These are phyloP conservation scores for Schlechtendalia chinensis DNA, from an alignment of 1,140 invertebrate genomes.

Conservation along the genomic window DNA sequence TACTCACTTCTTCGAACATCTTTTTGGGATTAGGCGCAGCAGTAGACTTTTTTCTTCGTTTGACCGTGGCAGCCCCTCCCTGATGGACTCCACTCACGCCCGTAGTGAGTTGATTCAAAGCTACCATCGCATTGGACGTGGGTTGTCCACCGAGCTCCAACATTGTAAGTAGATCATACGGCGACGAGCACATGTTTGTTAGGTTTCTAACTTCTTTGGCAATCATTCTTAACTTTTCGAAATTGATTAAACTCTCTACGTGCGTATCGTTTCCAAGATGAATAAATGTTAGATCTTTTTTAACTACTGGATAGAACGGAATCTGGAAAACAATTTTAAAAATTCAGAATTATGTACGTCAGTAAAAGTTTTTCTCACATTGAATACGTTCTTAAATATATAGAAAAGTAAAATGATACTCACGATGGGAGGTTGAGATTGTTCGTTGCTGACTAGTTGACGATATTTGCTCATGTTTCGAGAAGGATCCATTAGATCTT, in stretches of 20 bases:
- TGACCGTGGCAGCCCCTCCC: slow-evolving; percentile 77
- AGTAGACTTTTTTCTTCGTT: slow-evolving; percentile 85
- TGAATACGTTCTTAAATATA: neutral
- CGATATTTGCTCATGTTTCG: slow-evolving; percentile 98
- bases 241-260: slow-evolving; percentile 92
- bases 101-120: slow-evolving; percentile 82
- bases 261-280: slow-evolving; percentile 94
- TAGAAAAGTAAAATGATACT: slow-evolving; percentile 55
- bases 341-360: slow-evolving; percentile 34
- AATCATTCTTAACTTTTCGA: slow-evolving; percentile 98
- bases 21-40: slow-evolving; percentile 92
- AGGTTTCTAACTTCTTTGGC: slow-evolving; percentile 93
- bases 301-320: slow-evolving; percentile 93
- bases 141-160: slow-evolving; percentile 68
- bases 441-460: slow-evolving; percentile 84
- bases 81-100: slow-evolving; percentile 57
- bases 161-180: slow-evolving; percentile 68
- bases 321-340: slow-evolving; percentile 70
- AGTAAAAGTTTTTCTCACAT: neutral
- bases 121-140: slow-evolving; percentile 82
- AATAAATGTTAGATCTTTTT: slow-evolving; percentile 98
- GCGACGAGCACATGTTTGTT: slow-evolving; percentile 95
- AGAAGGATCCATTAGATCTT: slow-evolving; percentile 95
- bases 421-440: slow-evolving; percentile 85
- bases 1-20: slow-evolving; percentile 88